These are phyloP conservation scores for Cetonia aurata DNA, from an alignment of 2,888 invertebrate genomes.

Conservation along the genomic window DNA sequence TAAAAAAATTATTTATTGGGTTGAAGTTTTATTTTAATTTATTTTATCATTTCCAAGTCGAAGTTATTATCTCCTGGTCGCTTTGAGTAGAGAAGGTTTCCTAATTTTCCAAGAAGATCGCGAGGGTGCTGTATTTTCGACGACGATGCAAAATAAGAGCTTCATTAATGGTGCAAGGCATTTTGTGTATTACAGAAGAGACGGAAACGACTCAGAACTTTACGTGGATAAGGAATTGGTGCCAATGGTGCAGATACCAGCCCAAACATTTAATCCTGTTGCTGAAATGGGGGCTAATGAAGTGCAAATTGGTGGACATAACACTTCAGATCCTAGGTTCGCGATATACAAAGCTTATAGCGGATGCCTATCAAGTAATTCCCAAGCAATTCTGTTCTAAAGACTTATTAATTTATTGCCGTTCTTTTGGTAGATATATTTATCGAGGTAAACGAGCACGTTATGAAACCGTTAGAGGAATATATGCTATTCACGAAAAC, in stretches of 20 bases:
- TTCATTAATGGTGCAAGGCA: conserved; percentile 87
- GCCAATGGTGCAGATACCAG: conserved; percentile 76
- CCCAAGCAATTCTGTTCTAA: neutral
- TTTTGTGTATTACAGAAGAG: conserved; percentile 79
- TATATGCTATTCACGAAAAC: conserved; percentile 92
- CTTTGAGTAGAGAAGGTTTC: conserved; percentile 85
- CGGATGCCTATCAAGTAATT: conserved; percentile 91
- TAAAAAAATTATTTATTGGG: neutral
- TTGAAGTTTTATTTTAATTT: conserved; percentile 28
- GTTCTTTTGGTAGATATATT: conserved; percentile 78
- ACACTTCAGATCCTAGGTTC: conserved; percentile 85
- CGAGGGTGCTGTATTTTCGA: conserved; percentile 80
- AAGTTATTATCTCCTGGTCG: conserved; percentile 86
- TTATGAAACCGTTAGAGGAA: conserved; percentile 92
- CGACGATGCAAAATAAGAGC: conserved; percentile 81
- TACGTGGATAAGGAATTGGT: conserved; percentile 84
- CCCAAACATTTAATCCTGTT: conserved; percentile 77
- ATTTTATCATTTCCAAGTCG: conserved; percentile 69
- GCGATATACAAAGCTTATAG: conserved; percentile 88
- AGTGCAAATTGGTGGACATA: conserved; percentile 88
- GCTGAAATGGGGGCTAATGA: conserved; percentile 81
- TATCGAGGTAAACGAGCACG: conserved; percentile 84
- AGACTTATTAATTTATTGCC: neutral
- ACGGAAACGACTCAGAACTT: conserved; percentile 78
- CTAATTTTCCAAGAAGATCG: conserved; percentile 88